Evolutionary conservation across 2,797 vertebrate species (phyloP).

Genomic region (Malacoctenus gilli): DNA sequence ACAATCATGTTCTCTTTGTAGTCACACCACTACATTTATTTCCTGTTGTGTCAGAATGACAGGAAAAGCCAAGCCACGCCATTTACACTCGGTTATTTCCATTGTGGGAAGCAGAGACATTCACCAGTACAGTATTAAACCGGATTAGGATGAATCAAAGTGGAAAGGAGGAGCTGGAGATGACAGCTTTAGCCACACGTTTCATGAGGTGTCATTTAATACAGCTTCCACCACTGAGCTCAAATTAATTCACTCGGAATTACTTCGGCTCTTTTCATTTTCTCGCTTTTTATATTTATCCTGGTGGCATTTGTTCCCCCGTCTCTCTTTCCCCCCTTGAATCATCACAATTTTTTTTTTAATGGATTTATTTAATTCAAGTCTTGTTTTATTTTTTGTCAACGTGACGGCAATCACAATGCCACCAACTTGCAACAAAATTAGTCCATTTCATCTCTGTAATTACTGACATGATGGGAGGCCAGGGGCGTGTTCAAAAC

Average conservation of each 20-base stretch:
- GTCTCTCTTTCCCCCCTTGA: constrained; percentile 14
- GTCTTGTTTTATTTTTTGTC: constrained; percentile 43
- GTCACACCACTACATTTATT: constrained; percentile 27
- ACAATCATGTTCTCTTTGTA: constrained; percentile 29
- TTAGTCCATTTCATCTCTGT: constrained; percentile 63
- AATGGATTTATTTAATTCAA: constrained; percentile 64
- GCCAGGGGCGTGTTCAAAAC: constrained; percentile 38
- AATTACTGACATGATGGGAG: constrained; percentile 68
- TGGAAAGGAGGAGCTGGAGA: constrained; percentile 57
- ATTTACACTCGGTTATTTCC: constrained; percentile 55
- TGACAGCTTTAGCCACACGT: constrained; percentile 71
- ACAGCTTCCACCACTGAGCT: constrained; percentile 45
- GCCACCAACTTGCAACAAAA: constrained; percentile 61
- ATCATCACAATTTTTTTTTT: constrained; percentile 28
- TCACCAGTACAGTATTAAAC: constrained; percentile 66
- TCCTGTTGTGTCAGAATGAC: constrained; percentile 19
- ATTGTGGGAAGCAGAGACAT: constrained; percentile 52
- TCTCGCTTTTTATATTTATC: constrained; percentile 57
- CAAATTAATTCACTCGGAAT: constrained; percentile 63
- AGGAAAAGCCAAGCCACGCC: constrained; percentile 40
- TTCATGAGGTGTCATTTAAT: constrained; percentile 72
- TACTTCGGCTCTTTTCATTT: constrained; percentile 53
- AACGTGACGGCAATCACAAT: constrained; percentile 61
- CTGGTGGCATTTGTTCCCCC: constrained; percentile 21
- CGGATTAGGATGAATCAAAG: constrained; percentile 70